Evolutionary conservation across 2,888 invertebrate genomes (phyloP).

Genomic region (Lepidochitona cinerea): DNA sequence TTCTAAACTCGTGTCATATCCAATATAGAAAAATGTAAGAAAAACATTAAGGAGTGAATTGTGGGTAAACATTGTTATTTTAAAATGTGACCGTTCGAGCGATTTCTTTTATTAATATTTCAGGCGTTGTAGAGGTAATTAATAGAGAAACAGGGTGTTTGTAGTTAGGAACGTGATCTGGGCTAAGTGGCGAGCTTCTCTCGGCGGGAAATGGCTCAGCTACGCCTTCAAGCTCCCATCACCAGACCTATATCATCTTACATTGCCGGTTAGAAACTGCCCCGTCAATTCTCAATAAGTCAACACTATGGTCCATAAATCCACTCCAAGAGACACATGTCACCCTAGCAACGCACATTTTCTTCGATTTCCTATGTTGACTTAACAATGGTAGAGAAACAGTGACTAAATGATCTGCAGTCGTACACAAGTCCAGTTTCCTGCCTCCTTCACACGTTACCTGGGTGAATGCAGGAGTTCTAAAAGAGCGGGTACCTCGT

Average conservation of each 20-base stretch:
- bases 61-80: not conserved
- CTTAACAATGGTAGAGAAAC: not conserved
- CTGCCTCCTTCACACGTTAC: not conserved
- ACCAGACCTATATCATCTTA: not conserved
- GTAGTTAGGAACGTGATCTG: not conserved
- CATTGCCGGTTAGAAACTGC: not conserved
- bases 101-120: conserved; percentile 7
- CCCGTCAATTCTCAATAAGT: not conserved
- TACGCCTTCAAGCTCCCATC: not conserved
- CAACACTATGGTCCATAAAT: not conserved
- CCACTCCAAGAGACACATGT: not conserved
- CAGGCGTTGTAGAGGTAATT: not conserved
- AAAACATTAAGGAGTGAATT: not conserved
- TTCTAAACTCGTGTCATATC: too few species aligned
- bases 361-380: conserved; percentile 4
- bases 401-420: not conserved
- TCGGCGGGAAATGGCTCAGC: not conserved
- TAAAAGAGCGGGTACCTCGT: too few species aligned
- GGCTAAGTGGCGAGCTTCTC: not conserved
- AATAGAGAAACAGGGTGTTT: not conserved
- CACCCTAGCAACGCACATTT: conserved; percentile 3
- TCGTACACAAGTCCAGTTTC: not conserved
- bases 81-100: not conserved
- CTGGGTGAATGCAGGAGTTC: too few species aligned
- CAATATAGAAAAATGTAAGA: too few species aligned